Percentiles rank a stretch among this genome's conserved stretches.
phyloP scores from a whole-genome alignment of 2,888 invertebrate genomes.

The Morinoia aosen region DNA sequence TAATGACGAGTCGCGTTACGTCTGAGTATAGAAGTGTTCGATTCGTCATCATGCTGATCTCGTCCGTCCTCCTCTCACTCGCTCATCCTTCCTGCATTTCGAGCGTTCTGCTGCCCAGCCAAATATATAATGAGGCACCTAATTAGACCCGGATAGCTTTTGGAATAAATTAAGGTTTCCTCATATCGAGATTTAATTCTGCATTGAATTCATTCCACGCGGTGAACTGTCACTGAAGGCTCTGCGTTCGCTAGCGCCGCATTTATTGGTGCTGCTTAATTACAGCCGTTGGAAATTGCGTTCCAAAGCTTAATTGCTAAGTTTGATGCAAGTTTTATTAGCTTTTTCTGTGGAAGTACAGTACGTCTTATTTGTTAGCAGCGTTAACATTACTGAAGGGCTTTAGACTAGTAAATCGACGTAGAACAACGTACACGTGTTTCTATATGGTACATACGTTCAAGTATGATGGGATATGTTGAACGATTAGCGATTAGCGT shows the following conservation, averaged over 20 bases:
- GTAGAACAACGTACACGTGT: no score
- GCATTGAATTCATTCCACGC: not conserved
- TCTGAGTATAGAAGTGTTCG: not conserved
- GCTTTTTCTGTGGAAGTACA: no score
- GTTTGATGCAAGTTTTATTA: not conserved
- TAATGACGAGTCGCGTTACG: not conserved
- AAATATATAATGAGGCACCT: not conserved
- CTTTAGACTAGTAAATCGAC: no score
- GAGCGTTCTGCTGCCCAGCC: not conserved
- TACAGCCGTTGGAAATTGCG: not conserved
- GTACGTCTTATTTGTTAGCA: no score
- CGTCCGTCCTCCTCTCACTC: not conserved
- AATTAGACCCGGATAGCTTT: not conserved
- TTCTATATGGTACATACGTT: no score
- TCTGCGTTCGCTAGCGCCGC: not conserved
- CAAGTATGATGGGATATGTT: no score
- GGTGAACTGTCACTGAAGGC: not conserved
- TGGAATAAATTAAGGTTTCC: not conserved
- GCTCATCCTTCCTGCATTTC: not conserved
- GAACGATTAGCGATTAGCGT: no score
- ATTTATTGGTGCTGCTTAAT: not conserved
- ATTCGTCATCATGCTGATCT: not conserved
- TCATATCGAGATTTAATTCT: not conserved
- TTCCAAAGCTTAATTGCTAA: not conserved
- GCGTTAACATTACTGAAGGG: no score